Percentiles rank a stretch among this genome's conserved stretches.
Evolutionary conservation across 2,113 vertebrate species (phyloP).

Genomic region (Vulpes ferrilata): DNA sequence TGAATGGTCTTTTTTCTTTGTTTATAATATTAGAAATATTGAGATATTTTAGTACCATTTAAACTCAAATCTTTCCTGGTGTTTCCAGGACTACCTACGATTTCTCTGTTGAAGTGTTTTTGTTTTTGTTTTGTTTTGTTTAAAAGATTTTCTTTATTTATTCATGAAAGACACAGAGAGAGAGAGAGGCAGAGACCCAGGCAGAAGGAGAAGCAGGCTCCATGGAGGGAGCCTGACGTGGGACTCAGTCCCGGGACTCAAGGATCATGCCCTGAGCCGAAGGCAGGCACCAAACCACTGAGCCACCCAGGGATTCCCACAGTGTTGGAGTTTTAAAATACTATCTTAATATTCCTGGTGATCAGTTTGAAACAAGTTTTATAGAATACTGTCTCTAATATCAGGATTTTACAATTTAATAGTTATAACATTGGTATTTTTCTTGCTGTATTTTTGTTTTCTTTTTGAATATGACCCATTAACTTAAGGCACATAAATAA

Average conservation of each 20-base stretch:
- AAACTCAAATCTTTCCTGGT: neutral
- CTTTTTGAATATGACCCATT: neutral
- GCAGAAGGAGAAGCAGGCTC: too few relatives aligned
- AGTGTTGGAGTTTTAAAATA: neutral
- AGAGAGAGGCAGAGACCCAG: too few relatives aligned
- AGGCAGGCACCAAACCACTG: too few relatives aligned
- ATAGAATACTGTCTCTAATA: neutral
- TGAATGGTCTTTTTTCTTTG: neutral
- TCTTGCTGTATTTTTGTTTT: neutral
- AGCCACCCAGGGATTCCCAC: too few relatives aligned
- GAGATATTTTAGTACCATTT: neutral
- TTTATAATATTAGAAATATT: neutral
- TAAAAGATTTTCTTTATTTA: too few relatives aligned
- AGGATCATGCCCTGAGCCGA: too few relatives aligned
- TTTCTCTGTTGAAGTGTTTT: neutral
- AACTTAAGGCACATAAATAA: neutral
- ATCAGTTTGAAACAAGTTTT: slow-evolving; percentile 8
- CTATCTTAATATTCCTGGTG: neutral
- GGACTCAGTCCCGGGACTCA: too few relatives aligned
- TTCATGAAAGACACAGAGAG: too few relatives aligned
- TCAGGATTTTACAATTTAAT: slow-evolving; percentile 19
- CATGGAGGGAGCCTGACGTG: too few relatives aligned
- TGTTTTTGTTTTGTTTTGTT: too few relatives aligned
- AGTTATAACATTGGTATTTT: neutral
- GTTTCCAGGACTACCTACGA: neutral